Conservation (phyloP, 1,140 invertebrate species). For the Eciton burchellii region DNA sequence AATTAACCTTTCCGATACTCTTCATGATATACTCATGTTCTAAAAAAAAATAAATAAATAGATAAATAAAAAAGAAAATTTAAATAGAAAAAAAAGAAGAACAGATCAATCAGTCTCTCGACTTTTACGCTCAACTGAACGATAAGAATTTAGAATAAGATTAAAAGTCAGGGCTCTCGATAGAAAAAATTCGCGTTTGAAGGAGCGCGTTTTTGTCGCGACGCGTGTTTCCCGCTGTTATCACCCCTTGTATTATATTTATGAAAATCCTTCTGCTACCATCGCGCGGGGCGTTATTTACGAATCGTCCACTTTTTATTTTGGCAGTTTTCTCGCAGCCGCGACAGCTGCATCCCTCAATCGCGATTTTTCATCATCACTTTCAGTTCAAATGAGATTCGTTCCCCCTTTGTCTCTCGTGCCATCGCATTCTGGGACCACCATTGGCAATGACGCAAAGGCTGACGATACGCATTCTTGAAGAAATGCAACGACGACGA, state of each 20-base stretch:
- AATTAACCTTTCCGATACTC: too few relatives aligned
- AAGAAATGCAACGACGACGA: neutral
- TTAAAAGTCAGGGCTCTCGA: too few relatives aligned
- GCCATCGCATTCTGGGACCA: constrained; percentile 34
- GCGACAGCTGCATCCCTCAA: neutral
- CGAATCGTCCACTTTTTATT: neutral
- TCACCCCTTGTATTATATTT: neutral
- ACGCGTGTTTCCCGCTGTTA: neutral
- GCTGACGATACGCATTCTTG: constrained; percentile 31
- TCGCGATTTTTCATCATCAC: constrained; percentile 38
- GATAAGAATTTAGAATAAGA: too few relatives aligned
- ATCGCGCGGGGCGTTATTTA: constrained; percentile 8
- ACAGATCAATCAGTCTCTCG: too few relatives aligned
- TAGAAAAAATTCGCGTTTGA: too few relatives aligned
- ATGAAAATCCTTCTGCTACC: constrained; percentile 9
- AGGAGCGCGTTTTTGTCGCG: neutral
- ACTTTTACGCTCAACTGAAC: too few relatives aligned
- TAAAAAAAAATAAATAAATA: too few relatives aligned
- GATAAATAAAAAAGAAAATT: too few relatives aligned
- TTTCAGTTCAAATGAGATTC: constrained; percentile 15
- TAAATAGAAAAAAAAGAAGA: too few relatives aligned
- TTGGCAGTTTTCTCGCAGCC: neutral
- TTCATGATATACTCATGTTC: too few relatives aligned
- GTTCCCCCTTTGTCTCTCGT: neutral
- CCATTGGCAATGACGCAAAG: constrained; percentile 60